Base-by-base conservation (phyloP, 2,113 vertebrate species). In the Oreochromis spilurus region DNA sequence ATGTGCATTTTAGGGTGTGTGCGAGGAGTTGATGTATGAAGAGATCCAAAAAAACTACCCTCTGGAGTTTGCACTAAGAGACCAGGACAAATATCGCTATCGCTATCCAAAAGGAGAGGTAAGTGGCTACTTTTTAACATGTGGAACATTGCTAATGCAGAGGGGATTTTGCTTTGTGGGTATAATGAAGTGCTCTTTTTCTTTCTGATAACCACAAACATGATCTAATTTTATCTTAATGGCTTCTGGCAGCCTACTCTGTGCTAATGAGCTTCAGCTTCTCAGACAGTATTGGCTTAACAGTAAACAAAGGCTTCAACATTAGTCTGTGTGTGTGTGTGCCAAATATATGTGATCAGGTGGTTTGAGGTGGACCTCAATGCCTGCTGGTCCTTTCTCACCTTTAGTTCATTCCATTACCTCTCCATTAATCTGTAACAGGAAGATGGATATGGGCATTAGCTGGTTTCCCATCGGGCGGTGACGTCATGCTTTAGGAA, bases 61-160 rank as follows among this genome's bases (percentile, higher is more conserved):
- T 0, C 96, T 98, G 90, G 99, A 99, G 93, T 99, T 99, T 92
- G 99, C 99, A 53, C 93, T 99, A 90, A 96, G 99, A 91, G 99
- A 99, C 93, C 98, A 99, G 95, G 99, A 99, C 97, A 99, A 99
- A 91, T 99, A 99, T 94, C 97, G 98, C 93, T 99, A 99, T 93
- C 97, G 99, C 24, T 99, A 99, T 88, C 99, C 99, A 1, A 99
- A 99, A 91, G 99, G 99, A 90, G 99, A 99, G 98, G 99, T 99
- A 91, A 83, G 97, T 78, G 65, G 8, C 26, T 52, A n/a, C 3
- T 52, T 77, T 52, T 77, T 52, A 34, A 77, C 45, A 31, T 52
- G 26, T 52, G 11, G 26, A 77, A 52, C 72, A n/a, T 26, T 54
- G 34, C 16, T 77, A n/a, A 52, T 52, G 45, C 45, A 77, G 72